Base-by-base conservation (phyloP, 2,113 vertebrate genomes). In the Pteropus alecto region DNA sequence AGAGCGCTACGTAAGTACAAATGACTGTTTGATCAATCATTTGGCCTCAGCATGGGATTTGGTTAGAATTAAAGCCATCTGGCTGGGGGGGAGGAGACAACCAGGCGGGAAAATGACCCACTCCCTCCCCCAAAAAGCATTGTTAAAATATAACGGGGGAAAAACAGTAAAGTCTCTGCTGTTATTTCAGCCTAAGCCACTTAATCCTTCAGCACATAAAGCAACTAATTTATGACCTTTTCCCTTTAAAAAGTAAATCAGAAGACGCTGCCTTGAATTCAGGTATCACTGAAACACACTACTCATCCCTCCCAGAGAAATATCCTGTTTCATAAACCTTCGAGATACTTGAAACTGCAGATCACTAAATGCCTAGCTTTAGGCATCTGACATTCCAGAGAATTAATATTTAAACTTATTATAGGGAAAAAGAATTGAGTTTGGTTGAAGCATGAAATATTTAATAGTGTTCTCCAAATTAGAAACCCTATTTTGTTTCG, bases 321-420 rank as follows among this genome's bases (percentile, higher is more conserved):
- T 98, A 99, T 99, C 98, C 98, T 98, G 96, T 99, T 99, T 98
- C 99, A 98, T 98, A 99, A 99, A 97, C 98, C 98, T 97, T 97
- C 98, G 90, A 98, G 98, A 98, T 97, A 98, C 98, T 98, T 98
- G 98, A 99, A 98, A 98, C 98, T 98, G 96, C 98, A 96, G 97
- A 98, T 97, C 97, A 97, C 98, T 98, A 97, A 98, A 98, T 96
- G 92, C 98, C 97, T 99, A 98, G 98, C 98, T 99, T 97, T 98
- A 98, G 99, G 98, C 98, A 98, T 98, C 98, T 98, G 97, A 97
- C 98, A 99, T 99, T 99, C 98, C 98, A 98, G 98, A 98, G 98
- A 99, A 99, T 99, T 99, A 99, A 98, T 98, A 98, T 98, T 98
- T 99, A 99, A 99, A 99, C 98, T 98, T 98, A 98, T 98, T 99